phyloP scores from a whole-genome alignment of 1,140 invertebrate genomes.

The Temnothorax nylanderi region DNA sequence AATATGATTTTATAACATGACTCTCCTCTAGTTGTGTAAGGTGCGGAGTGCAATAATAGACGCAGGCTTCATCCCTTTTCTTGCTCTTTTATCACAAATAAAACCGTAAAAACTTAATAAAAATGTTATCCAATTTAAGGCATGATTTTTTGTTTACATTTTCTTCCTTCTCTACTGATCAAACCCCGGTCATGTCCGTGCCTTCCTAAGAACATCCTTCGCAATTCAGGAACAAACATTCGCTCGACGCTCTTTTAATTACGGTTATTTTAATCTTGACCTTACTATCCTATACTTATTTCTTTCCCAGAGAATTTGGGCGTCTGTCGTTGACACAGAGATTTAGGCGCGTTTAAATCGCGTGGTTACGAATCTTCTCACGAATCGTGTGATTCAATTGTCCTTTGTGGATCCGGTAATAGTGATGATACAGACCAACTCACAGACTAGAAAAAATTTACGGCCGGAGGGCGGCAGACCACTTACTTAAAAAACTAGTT shows the following conservation, averaged over 20 bases:
- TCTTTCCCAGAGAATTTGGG: conserved; percentile 3
- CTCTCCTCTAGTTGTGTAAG: not conserved
- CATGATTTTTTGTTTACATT: not conserved
- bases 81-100: not conserved
- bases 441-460: not conserved
- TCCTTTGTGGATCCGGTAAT: not conserved
- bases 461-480: not conserved
- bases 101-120: not conserved
- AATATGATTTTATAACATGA: not conserved
- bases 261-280: not conserved
- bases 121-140: not conserved
- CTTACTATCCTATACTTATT: not conserved
- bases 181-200: not conserved
- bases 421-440: not conserved
- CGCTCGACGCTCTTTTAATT: conserved; percentile 24
- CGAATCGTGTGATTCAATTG: conserved; percentile 20
- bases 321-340: not conserved
- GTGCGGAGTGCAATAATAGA: not conserved
- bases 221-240: not conserved
- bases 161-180: no score
- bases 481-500: not conserved
- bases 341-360: not conserved
- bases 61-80: no score
- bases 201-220: not conserved
- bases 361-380: not conserved